Conservation (phyloP, 2,888 invertebrate genomes). For the Kuschelorhynchus macadamiae region DNA sequence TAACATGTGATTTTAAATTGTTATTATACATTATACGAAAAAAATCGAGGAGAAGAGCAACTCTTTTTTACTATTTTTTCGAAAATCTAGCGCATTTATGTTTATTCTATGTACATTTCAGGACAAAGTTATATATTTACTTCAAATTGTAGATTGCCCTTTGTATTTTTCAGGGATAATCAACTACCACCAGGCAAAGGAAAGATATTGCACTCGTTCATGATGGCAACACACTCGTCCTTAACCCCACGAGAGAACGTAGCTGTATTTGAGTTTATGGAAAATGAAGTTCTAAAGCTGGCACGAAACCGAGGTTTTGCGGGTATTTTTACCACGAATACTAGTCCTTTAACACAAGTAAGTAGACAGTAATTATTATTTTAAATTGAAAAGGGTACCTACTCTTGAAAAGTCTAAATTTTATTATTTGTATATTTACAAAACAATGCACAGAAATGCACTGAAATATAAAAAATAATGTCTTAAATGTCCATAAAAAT, state of each 20-base stretch:
- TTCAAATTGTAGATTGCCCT: no score
- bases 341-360: conserved; percentile 90
- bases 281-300: conserved; percentile 79
- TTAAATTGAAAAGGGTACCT: neutral
- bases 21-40: no score
- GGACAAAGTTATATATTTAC: no score
- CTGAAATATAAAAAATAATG: no score
- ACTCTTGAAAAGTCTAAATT: no score
- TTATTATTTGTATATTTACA: no score
- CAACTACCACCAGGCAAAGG: conserved; percentile 76
- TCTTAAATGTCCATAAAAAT: no score
- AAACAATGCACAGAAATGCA: conserved; percentile 2
- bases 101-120: no score
- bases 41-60: no score
- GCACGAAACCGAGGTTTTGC: conserved; percentile 77
- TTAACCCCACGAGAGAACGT: conserved; percentile 83
- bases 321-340: conserved; percentile 89
- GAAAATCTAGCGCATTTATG: no score
- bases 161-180: conserved; percentile 68
- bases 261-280: conserved; percentile 83
- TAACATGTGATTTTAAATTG: no score
- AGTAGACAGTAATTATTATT: conserved; percentile 21
- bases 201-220: conserved; percentile 85
- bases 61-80: no score
- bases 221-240: conserved; percentile 85